A percentile compares a stretch with the other conserved stretches of the same genome.
phyloP scores from a whole-genome alignment of 2,888 invertebrate genomes.

The Drosophila tripunctata region DNA sequence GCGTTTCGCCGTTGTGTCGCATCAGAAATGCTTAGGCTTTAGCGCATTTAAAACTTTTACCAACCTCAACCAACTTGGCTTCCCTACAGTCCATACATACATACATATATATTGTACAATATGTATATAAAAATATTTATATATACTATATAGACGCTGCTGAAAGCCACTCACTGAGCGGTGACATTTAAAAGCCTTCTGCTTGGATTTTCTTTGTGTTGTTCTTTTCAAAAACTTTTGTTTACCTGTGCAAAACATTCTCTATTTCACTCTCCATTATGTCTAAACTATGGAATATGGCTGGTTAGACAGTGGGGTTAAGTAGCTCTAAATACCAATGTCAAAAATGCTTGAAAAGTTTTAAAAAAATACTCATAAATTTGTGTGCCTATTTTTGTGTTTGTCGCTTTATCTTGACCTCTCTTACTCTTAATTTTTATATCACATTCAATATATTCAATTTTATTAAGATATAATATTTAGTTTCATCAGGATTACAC shows the following conservation, averaged over 20 bases:
- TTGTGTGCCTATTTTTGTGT: no score
- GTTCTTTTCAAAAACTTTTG: slow-evolving; percentile 23
- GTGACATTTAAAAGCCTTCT: slow-evolving; percentile 43
- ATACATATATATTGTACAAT: not conserved
- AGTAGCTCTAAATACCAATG: slow-evolving; percentile 7
- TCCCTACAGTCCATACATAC: not conserved
- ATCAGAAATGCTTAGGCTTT: slow-evolving; percentile 49
- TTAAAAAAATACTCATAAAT: no score
- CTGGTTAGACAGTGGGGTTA: slow-evolving; percentile 1
- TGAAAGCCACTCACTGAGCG: slow-evolving; percentile 35
- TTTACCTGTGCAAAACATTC: slow-evolving; percentile 9
- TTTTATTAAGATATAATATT: no score
- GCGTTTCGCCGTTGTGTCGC: slow-evolving; percentile 29
- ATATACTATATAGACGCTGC: not conserved
- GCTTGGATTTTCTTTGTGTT: slow-evolving; percentile 24
- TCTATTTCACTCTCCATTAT: not conserved
- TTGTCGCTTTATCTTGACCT: no score
- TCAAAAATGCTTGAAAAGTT: not conserved
- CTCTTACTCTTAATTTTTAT: no score
- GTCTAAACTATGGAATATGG: not conserved
- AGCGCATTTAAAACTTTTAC: slow-evolving; percentile 50
- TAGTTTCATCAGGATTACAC: not conserved
- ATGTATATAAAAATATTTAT: not conserved
- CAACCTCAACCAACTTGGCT: slow-evolving; percentile 16
- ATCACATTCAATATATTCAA: not conserved